These are phyloP conservation scores for Metridium senile DNA, from an alignment of 92 coral and sea anemone species.

Conservation along the genomic window DNA sequence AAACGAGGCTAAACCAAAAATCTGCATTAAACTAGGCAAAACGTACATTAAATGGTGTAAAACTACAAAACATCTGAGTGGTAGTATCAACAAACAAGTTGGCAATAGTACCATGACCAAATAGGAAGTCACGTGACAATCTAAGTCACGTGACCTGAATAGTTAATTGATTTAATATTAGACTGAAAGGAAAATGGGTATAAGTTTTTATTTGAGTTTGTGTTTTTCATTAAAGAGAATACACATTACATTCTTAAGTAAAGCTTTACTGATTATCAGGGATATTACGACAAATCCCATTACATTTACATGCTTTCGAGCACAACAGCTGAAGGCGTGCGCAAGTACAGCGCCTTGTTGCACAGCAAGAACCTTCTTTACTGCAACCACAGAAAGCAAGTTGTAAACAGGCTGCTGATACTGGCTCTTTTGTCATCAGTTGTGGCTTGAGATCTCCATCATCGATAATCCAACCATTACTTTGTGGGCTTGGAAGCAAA, in stretches of 20 bases:
- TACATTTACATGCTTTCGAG: constrained; percentile 65
- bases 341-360: constrained; percentile 63
- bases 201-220: no score
- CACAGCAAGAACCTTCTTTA: constrained; percentile 44
- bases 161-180: neutral
- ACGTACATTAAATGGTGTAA: constrained; percentile 18
- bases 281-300: constrained; percentile 52
- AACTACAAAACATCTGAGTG: constrained; percentile 2
- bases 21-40: constrained; percentile 23
- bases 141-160: neutral
- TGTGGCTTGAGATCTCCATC: constrained; percentile 53
- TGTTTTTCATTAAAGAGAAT: no score
- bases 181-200: neutral
- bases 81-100: neutral
- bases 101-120: neutral
- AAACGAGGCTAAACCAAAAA: constrained; percentile 58
- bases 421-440: constrained; percentile 46
- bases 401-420: constrained; percentile 62
- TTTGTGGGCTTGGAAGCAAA: constrained; percentile 40
- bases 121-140: neutral
- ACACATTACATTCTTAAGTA: neutral
- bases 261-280: neutral
- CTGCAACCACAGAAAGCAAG: constrained; percentile 63
- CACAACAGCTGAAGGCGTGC: constrained; percentile 52
- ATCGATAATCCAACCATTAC: constrained; percentile 42